phyloP scores from a whole-genome alignment of 2,888 invertebrate species.

The Habrosyne pyritoides region DNA sequence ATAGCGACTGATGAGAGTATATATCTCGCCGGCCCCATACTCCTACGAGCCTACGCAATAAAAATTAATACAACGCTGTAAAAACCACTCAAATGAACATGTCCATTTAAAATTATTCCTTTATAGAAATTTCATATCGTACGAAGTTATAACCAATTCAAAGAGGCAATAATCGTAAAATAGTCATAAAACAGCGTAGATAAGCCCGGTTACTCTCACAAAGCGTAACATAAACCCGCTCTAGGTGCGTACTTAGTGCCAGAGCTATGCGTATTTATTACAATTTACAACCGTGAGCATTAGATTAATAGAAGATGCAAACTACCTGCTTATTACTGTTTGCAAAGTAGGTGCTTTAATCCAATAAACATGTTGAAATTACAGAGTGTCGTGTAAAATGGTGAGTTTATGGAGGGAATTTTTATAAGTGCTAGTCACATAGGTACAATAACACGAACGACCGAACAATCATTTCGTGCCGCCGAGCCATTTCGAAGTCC shows the following conservation, averaged over 20 bases:
- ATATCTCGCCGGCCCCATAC: slow-evolving; percentile 15
- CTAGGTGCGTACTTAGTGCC: slow-evolving; percentile 50
- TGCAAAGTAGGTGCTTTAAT: slow-evolving; percentile 2
- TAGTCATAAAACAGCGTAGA: slow-evolving; percentile 73
- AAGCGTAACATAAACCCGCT: slow-evolving; percentile 59
- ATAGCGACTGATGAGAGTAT: slow-evolving; percentile 17
- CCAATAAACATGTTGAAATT: slow-evolving; percentile 8
- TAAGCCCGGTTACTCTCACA: slow-evolving; percentile 69
- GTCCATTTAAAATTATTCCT: slow-evolving; percentile 75
- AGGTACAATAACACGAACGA: too few relatives aligned
- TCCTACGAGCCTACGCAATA: slow-evolving; percentile 42
- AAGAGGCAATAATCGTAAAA: slow-evolving; percentile 80
- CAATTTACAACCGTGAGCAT: slow-evolving; percentile 39
- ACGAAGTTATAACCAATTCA: slow-evolving; percentile 77
- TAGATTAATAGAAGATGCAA: slow-evolving; percentile 35
- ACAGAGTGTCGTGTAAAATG: not conserved
- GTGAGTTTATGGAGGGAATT: not conserved
- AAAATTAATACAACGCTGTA: slow-evolving; percentile 63
- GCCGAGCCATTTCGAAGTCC: slow-evolving; percentile 38
- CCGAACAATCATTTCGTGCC: slow-evolving; percentile 38
- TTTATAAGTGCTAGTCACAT: slow-evolving; percentile 8
- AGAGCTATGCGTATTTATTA: slow-evolving; percentile 49
- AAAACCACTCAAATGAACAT: slow-evolving; percentile 73
- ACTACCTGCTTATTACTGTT: slow-evolving; percentile 13
- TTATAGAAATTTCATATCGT: slow-evolving; percentile 79